A percentile compares a stretch with the other conserved stretches of the same genome.
phyloP scores from a whole-genome alignment of 2,797 vertebrate species.

The Macrochelys suwanniensis region DNA sequence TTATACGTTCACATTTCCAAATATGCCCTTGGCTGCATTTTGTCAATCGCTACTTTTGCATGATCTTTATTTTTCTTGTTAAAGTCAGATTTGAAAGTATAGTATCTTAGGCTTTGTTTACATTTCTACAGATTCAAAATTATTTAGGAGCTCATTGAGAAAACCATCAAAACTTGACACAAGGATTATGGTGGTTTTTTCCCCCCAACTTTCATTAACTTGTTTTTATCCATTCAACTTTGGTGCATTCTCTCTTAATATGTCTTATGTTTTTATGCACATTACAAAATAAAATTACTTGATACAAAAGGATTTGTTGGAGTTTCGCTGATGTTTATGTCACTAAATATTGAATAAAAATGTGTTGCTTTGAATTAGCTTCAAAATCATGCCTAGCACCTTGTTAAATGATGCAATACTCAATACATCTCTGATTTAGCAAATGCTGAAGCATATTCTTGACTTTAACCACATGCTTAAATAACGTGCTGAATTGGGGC shows the following conservation, averaged over 20 bases:
- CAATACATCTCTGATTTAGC: constrained; percentile 15
- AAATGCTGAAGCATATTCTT: not conserved
- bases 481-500: not conserved
- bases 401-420: constrained; percentile 25
- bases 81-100: not conserved
- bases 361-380: constrained; percentile 14
- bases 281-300: not conserved
- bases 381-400: not conserved
- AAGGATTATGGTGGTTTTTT: not conserved
- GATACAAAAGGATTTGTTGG: not conserved
- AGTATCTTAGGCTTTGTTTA: not conserved
- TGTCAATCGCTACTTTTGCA: not conserved
- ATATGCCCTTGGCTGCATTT: not conserved
- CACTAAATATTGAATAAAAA: constrained; percentile 8
- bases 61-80: not conserved
- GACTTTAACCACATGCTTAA: not conserved
- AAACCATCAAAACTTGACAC: not conserved
- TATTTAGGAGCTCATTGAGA: not conserved
- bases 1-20: not conserved
- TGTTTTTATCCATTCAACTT: constrained; percentile 23
- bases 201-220: not conserved
- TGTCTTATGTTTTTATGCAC: constrained; percentile 22
- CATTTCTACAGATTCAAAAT: not conserved
- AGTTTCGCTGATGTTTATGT: constrained; percentile 5
- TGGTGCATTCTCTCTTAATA: not conserved